A percentile compares a stretch with the other conserved stretches of the same genome.
phyloP scores from a whole-genome alignment of 2,888 invertebrate genomes.

The Agrotis segetum region DNA sequence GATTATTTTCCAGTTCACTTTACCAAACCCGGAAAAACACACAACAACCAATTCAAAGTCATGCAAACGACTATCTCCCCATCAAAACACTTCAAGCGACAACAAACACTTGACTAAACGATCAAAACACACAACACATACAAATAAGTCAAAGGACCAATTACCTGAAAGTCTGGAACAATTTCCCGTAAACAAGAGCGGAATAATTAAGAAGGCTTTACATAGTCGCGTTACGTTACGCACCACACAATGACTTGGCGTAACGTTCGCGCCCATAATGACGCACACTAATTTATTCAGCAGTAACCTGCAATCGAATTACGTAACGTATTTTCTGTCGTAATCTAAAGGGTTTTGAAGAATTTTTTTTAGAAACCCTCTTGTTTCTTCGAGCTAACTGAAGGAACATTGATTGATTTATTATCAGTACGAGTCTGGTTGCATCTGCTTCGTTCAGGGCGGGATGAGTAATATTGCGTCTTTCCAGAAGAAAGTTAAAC shows the following conservation, averaged over 20 bases:
- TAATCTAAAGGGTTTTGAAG: not conserved
- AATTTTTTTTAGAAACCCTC: not conserved
- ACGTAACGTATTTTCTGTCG: constrained; percentile 1
- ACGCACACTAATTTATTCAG: constrained; percentile 82
- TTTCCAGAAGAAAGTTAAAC: no score
- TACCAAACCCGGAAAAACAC: not conserved
- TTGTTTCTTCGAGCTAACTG: no score
- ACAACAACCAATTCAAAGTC: not conserved
- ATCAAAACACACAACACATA: constrained; percentile 25
- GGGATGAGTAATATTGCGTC: no score
- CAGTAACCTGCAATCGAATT: constrained; percentile 40
- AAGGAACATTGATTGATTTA: no score
- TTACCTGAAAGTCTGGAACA: constrained; percentile 52
- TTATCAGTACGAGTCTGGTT: no score
- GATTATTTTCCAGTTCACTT: no score
- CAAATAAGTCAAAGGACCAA: constrained; percentile 55
- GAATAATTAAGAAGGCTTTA: constrained; percentile 65
- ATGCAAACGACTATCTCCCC: constrained; percentile 10
- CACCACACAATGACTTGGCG: constrained; percentile 58
- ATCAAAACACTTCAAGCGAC: constrained; percentile 1
- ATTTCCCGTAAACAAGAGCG: constrained; percentile 63
- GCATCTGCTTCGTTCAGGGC: no score
- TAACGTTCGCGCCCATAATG: constrained; percentile 70
- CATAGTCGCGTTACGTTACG: constrained; percentile 44
- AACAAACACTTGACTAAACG: constrained; percentile 6